Percentiles rank a stretch among this genome's conserved stretches.
phyloP scores from a whole-genome alignment of 2,113 vertebrate genomes.

The Saguinus imperator region DNA sequence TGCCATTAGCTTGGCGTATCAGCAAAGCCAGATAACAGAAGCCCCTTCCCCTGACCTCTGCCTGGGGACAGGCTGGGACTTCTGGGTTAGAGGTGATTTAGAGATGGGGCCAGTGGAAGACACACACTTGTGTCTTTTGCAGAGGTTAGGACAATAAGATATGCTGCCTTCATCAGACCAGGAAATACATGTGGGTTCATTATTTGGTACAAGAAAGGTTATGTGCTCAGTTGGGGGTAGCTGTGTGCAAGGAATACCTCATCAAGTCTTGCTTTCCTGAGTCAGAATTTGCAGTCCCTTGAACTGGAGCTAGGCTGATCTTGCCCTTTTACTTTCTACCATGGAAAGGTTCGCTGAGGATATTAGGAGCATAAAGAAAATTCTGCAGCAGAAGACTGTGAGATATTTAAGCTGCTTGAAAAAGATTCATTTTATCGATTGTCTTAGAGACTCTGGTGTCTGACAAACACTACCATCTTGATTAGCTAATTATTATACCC shows the following conservation, averaged over 20 bases:
- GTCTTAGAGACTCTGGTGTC: not conserved
- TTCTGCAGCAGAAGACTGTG: not conserved
- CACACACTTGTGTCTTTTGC: conserved; percentile 47
- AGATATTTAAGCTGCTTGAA: not conserved
- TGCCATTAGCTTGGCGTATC: conserved; percentile 74
- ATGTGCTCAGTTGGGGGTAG: not conserved
- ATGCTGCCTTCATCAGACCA: not conserved
- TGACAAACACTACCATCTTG: not conserved
- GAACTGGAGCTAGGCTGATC: not conserved
- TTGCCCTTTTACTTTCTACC: not conserved
- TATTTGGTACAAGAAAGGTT: not conserved
- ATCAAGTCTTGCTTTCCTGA: not conserved
- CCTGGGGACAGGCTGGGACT: conserved; percentile 49
- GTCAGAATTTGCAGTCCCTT: conserved; percentile 5
- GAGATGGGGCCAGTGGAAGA: conserved; percentile 61
- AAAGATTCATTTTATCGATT: not conserved
- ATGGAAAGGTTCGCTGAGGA: not conserved
- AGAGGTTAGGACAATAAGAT: not conserved
- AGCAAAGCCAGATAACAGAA: conserved; percentile 57
- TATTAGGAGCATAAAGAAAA: not conserved
- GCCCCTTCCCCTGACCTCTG: not conserved
- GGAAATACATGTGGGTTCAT: not conserved
- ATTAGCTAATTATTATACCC: conserved; percentile 21
- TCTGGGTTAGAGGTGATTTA: conserved; percentile 46
- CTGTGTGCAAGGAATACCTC: not conserved